Evolutionary conservation across 2,797 vertebrate genomes (phyloP), one percentile per base, ranked within the genome.

Genomic region (Amniataba percoides): DNA sequence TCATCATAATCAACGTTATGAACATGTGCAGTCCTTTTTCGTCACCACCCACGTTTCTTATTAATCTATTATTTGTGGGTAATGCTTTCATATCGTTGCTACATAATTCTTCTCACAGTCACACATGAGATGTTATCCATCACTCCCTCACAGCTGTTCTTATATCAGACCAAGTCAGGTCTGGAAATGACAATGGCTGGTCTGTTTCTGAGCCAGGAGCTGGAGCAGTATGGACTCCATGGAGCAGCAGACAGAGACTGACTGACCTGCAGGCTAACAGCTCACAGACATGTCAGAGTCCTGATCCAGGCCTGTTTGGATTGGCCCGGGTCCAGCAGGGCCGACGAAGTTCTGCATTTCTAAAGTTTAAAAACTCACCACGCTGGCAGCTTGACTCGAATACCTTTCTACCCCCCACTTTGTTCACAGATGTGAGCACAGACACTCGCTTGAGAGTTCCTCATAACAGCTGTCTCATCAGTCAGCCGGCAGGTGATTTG

Each of bases 301-400:
- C 43, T 45, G 65, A 85, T 84, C 67, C 56, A 57, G 75, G 9
- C 36, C 34, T 91, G 85, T 88, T 92, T 92, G 68, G 40, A 48
- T 86, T 92, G 91, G 89, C 71, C 21, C 2, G 0, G 25, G 21
- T 88, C 78, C 89, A 87, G 45, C 14, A 7, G 15, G 43, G 59
- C 55, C 27, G 1, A 4, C 16, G 25, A 59, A 84, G 25, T 49
- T 77, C 65, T 77, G 66, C 59, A 56, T 78, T 78, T 78, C 61
- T 42, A 48, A 71, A 71, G 70, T 62, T 59, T 34, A 57, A 83
- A 78, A 88, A 75, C 57, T 69, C 64, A 60, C 49, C 51, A 60
- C 21, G 58, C 63, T 73, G 56, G 48, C 57, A 74, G 73, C 59
- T 40, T 14, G 23, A 63, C 64, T 56, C 31, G 16, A 79, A 64